Evolutionary conservation across 2,888 invertebrate genomes (phyloP).

Genomic region (Cabera pusaria): DNA sequence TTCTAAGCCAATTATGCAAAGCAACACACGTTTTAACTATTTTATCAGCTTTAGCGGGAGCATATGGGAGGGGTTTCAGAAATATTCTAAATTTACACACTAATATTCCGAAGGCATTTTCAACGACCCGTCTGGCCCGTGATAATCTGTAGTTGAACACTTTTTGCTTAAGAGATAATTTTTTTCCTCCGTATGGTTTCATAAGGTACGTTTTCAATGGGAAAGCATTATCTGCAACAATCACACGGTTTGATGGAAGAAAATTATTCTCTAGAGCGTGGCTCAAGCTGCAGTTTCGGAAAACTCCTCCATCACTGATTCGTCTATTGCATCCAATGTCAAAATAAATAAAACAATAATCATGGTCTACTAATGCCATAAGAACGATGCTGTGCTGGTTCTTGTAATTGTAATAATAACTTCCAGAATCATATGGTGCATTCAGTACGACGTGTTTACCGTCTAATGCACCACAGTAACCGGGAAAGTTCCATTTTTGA

Average conservation of each 20-base stretch:
- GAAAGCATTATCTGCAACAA: conserved; percentile 20
- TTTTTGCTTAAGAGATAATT: conserved; percentile 10
- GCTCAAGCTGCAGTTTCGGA: conserved; percentile 14
- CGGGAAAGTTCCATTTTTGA: conserved; percentile 35
- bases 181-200: conserved; percentile 14
- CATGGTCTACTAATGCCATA: conserved; percentile 41
- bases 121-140: conserved; percentile 21
- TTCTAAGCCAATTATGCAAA: conserved; percentile 25
- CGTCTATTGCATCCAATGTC: conserved; percentile 4
- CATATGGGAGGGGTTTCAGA: conserved; percentile 24
- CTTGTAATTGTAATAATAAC: conserved; percentile 16
- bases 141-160: conserved; percentile 14
- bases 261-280: conserved; percentile 14
- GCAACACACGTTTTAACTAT: conserved; percentile 14
- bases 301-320: conserved; percentile 13
- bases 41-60: conserved; percentile 22
- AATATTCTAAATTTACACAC: conserved; percentile 19
- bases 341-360: conserved; percentile 24
- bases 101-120: conserved; percentile 6
- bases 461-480: conserved; percentile 38
- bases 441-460: conserved; percentile 14
- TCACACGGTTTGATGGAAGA: conserved; percentile 13
- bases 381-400: conserved; percentile 31
- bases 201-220: conserved; percentile 16
- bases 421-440: conserved; percentile 16